Evolutionary conservation across 2,113 vertebrate genomes (phyloP), one percentile per base, ranked within the genome.

Genomic region (Leiothrix lutea): DNA sequence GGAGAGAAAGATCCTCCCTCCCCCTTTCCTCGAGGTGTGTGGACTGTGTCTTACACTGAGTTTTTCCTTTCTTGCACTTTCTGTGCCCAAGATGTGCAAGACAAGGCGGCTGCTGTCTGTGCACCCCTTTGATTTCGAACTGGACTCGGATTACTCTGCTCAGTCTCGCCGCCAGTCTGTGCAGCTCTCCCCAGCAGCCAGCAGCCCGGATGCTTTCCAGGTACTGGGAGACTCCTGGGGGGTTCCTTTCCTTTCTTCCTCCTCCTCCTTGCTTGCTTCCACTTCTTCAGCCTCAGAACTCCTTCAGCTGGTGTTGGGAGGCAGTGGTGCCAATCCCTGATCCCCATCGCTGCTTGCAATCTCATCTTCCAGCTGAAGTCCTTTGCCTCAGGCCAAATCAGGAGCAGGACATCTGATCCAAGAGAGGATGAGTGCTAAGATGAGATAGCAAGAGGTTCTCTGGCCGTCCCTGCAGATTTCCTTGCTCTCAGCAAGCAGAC

Each of bases 51-150:
- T 96, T 81, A 85, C 53, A 44, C 57, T 87, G 58, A 72, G 36
- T 67, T 87, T 87, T 57, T 74, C 69, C 77, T 65, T 75, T 73
- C 57, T 79, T 47, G 40, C 65, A 31, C 77, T 90, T 89, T 40
- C 36, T 47, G 6, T 4, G 22, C 48, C 61, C 95, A 98, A 98
- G 98, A 98, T 95, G 91, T 98, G 97, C 96, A 98, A 98, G 98
- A 98, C 97, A 92, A 99, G 98, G 96, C 98, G 98, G 50, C 98
- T 99, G 60, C 98, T 99, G 58, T 98, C 98, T 45, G 98, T 99
- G 67, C 98, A 98, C 7, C 98, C 98, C 25, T 77, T 98, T 96
- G 99, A 99, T 96, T 99, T 99, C 9, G 98, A 98, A 38, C 94
- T 98, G 66, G 98, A 98, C 67, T 96, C 97, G 1, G 98, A 99